Conservation (phyloP, 2,113 vertebrate genomes). For the Cyprinodon variegatus region DNA sequence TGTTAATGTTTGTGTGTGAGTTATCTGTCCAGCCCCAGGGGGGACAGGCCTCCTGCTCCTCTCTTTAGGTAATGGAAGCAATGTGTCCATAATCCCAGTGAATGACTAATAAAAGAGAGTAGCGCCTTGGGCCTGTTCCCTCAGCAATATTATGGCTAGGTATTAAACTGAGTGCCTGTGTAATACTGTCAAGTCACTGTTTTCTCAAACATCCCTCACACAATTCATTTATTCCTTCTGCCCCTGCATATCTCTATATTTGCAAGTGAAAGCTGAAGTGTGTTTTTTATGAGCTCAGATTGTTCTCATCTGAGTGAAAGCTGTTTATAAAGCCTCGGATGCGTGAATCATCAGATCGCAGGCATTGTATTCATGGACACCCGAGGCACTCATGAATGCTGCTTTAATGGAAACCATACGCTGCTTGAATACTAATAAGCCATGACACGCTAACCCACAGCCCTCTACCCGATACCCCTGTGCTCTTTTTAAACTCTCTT, state of each 20-base stretch:
- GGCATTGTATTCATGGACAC: constrained; percentile 36
- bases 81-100: constrained; percentile 79
- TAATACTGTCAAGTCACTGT: constrained; percentile 78
- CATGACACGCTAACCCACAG: constrained; percentile 77
- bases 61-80: constrained; percentile 84
- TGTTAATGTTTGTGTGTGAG: constrained; percentile 58
- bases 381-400: constrained; percentile 52
- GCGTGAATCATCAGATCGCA: constrained; percentile 51
- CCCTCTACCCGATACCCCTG: constrained; percentile 71
- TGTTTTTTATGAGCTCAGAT: constrained; percentile 56
- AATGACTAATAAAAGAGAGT: constrained; percentile 82
- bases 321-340: constrained; percentile 61
- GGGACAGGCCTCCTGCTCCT: constrained; percentile 66
- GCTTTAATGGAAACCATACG: constrained; percentile 74
- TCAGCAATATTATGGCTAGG: constrained; percentile 68
- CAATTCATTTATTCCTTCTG: constrained; percentile 63
- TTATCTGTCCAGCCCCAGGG: constrained; percentile 62
- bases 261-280: constrained; percentile 54
- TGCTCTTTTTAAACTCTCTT: constrained; percentile 73
- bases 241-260: constrained; percentile 53
- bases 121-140: constrained; percentile 75
- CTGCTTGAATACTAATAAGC: constrained; percentile 78
- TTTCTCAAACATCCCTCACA: constrained; percentile 60
- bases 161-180: constrained; percentile 79
- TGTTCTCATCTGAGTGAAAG: constrained; percentile 62